Base-by-base conservation (phyloP, 1,140 invertebrate species). In the Callitettix versicolor region DNA sequence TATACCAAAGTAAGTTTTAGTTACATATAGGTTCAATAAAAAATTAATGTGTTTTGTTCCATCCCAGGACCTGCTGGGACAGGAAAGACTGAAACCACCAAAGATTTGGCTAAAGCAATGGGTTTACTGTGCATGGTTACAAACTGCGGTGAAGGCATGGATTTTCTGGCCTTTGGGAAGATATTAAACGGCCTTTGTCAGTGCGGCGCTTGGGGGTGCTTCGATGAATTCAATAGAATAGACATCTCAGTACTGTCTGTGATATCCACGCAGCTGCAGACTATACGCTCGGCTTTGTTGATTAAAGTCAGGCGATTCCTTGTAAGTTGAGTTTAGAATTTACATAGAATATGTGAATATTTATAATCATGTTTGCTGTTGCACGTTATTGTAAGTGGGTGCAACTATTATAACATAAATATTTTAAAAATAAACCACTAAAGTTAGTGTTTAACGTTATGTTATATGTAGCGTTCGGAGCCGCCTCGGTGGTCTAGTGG, bases 111-210 rank as follows among this genome's bases (percentile, higher is more conserved):
- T 0, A 92, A 92, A 71, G 86, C 88, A 3, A 68, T 94, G 57
- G 91, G 87, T 2, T 24, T 55, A n/a, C 30, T 58, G 14, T 58
- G 57, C 41, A 77, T 95, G 22, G 90, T 95, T 1, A 94, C 88
- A 0, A 94, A 95, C 70, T 95, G 92, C 68, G 87, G 88, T 0
- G 89, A 94, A 71, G 86, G 86, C 14, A 92, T 94, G 88, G 89
- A 95, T 70, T 92, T 82, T 65, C 73, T 81, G 34, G 85, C 88
- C 0, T 85, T 95, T 30, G 88, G 88, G 0, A 91, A 88, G 63
- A 91, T 88, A 56, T 73, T 93, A 14, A 79, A 83, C 0, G 91
- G 91, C 9, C 59, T 79, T 24, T 74, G 78, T 60, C 80, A 82
- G 65, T 86, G 82, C 68, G 88, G 88, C 0, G 89, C 89, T 9